Conservation (phyloP, 2,888 invertebrate species). For the Campoplex capitator region DNA sequence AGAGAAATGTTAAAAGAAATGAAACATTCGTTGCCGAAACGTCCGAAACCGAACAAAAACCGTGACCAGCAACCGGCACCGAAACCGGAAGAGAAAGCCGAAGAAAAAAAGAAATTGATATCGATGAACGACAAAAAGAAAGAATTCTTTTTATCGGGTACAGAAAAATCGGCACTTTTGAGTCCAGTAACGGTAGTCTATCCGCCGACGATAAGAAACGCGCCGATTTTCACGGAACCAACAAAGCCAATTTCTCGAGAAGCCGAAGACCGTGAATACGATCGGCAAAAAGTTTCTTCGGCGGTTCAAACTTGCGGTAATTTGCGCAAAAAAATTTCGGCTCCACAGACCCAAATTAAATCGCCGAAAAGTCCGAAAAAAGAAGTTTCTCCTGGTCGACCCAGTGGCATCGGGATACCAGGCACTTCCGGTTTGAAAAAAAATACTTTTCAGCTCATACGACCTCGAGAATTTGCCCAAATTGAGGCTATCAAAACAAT, state of each 20-base stretch:
- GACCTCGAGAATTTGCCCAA: constrained; percentile 86
- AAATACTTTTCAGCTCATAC: constrained; percentile 86
- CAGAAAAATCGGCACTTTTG: constrained; percentile 30
- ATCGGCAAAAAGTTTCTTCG: constrained; percentile 86
- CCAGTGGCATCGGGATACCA: constrained; percentile 64
- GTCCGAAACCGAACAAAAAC: constrained; percentile 84
- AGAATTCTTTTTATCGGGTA: constrained; percentile 26
- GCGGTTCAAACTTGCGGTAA: constrained; percentile 87
- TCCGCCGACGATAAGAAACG: constrained; percentile 67
- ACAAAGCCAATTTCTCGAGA: constrained; percentile 7
- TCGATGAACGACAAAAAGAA: constrained; percentile 29
- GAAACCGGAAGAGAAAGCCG: background rate
- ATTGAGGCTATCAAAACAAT: constrained; percentile 84
- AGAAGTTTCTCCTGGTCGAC: constrained; percentile 76
- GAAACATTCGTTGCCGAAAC: constrained; percentile 90
- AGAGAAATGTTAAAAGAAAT: constrained; percentile 91
- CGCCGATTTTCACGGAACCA: constrained; percentile 16
- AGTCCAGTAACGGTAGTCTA: constrained; percentile 56
- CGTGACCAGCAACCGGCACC: constrained; percentile 38
- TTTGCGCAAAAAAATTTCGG: constrained; percentile 82
- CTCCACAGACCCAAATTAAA: constrained; percentile 50
- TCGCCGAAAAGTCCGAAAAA: constrained; percentile 72
- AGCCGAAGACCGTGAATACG: constrained; percentile 69
- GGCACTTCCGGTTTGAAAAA: constrained; percentile 75
- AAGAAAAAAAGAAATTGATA: constrained; percentile 7